phyloP scores from a whole-genome alignment of 2,888 invertebrate species.

The Dynastes hyllus region DNA sequence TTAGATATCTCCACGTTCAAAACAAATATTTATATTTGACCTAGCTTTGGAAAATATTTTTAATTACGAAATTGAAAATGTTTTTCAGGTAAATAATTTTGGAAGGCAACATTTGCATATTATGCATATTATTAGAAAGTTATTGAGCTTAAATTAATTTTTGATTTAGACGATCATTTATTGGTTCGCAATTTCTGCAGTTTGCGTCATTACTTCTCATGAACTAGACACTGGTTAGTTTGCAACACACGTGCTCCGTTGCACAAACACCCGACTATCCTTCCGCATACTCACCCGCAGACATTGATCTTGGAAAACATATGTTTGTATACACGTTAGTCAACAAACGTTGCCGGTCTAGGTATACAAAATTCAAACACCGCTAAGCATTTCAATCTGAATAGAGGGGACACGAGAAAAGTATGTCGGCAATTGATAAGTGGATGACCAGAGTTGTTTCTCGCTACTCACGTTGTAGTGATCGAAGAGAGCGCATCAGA shows the following conservation, averaged over 20 bases:
- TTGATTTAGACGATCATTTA: too few relatives aligned
- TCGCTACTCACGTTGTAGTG: constrained; percentile 65
- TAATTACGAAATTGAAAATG: too few relatives aligned
- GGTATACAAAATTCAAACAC: constrained; percentile 25
- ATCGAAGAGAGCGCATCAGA: constrained; percentile 63
- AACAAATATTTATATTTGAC: too few relatives aligned
- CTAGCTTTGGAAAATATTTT: too few relatives aligned
- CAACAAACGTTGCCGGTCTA: constrained; percentile 6
- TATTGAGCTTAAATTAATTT: background rate
- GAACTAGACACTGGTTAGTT: constrained; percentile 47
- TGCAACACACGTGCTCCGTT: constrained; percentile 18
- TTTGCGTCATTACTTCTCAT: constrained; percentile 42
- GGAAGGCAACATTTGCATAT: background rate
- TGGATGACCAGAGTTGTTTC: constrained; percentile 60
- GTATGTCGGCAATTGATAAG: constrained; percentile 69
- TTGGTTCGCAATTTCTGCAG: background rate
- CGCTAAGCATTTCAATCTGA: constrained; percentile 34
- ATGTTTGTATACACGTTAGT: background rate
- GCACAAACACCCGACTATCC: constrained; percentile 2
- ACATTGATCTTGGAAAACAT: constrained; percentile 17
- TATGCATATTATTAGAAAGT: constrained; percentile 3
- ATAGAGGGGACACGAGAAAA: constrained; percentile 56
- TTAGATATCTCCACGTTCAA: too few relatives aligned
- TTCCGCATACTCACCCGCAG: background rate
- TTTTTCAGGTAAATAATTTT: too few relatives aligned